These are phyloP conservation scores for Pyrocephalus nanus DNA, from an alignment of 2,797 vertebrate genomes.

Conservation along the genomic window DNA sequence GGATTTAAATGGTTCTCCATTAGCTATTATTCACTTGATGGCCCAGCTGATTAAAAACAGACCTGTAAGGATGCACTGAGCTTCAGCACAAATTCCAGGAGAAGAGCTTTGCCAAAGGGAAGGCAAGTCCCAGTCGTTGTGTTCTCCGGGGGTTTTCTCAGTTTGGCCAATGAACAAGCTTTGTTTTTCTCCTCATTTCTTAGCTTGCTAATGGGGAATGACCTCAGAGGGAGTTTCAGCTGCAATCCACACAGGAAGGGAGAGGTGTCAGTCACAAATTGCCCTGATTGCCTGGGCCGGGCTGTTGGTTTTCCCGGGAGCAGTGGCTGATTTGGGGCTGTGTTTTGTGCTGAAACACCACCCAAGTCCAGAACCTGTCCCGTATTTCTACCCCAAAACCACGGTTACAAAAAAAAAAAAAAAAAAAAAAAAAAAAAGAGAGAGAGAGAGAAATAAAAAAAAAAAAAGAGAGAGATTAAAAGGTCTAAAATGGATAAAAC, in stretches of 20 bases:
- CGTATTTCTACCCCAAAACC: rapidly evolving
- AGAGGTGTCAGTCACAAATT: rapidly evolving
- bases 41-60: background rate
- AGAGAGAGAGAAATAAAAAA: too few species aligned
- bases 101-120: background rate
- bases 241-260: rapidly evolving
- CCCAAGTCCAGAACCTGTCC: rapidly evolving
- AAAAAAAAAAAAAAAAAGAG: too few species aligned
- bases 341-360: rapidly evolving
- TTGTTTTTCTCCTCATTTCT: background rate
- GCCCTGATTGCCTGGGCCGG: rapidly evolving
- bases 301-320: rapidly evolving
- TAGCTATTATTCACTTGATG: background rate
- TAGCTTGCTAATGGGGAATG: rapidly evolving
- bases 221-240: background rate
- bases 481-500: background rate
- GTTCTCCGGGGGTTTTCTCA: background rate
- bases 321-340: rapidly evolving
- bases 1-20: background rate
- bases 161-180: rapidly evolving
- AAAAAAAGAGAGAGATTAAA: too few species aligned
- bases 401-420: background rate
- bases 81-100: background rate
- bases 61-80: rapidly evolving
- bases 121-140: background rate